Base-by-base conservation (phyloP, 1,140 invertebrate species). In the Geopemphigus sp. region DNA sequence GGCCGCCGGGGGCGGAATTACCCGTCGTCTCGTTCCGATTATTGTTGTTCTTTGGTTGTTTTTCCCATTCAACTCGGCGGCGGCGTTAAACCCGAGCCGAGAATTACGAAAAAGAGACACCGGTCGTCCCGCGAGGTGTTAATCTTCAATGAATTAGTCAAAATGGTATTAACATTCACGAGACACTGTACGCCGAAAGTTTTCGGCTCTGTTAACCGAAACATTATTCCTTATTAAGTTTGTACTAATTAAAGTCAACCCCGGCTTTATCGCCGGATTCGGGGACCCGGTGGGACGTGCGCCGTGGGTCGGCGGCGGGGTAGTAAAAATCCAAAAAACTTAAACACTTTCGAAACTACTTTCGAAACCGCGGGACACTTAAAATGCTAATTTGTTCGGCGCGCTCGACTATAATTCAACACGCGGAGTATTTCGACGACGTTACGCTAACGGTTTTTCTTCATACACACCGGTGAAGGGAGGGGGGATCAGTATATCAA, bases 141-240 rank as follows among this genome's bases (percentile, higher is more conserved):
- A 78, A 78, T 78, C 74, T 78, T 78, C 74, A 78, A 78, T 78
- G 74, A 78, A 78, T 78, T 78, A 78, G 74, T 78, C 74, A 78
- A 78, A 78, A 78, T 29, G 74, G 56, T 78, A 78, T 78, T 78
- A 78, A 78, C 74, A 78, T 78, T 78, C 74, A 78, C 45, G 56
- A 47, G 74, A 78, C 74, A 78, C 74, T 61, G 22, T 19, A 63
- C 32, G 74, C 24, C 24, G 17, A 78, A 78, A 78, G 74, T 78
- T 78, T 78, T 78, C 56, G 26, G 50, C 57, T 78, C 39, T 57
- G 74, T 78, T 78, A 78, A 78, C 74, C 74, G 39, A 78, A 78
- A 78, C 74, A 78, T 78, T 63, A 78, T 78, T 78, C 57, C 74
- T 78, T 78, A 78, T 78, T 78, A 78, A 61, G 74, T 78, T 78